Conservation (phyloP, 2,888 invertebrate species). For the Conops quadrifasciatus region DNA sequence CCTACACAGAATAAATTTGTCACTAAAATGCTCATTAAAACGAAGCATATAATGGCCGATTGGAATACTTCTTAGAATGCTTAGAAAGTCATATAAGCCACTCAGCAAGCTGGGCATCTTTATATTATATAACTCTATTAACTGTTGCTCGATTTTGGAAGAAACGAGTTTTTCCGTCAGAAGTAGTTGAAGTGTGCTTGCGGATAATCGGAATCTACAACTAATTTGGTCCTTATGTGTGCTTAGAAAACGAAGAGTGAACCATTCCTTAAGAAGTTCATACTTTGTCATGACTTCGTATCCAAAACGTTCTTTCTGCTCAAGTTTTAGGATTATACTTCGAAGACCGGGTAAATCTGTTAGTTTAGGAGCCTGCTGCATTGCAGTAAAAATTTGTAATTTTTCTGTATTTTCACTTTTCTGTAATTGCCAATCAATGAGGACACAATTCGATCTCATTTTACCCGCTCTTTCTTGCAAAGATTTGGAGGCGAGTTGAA, state of each 20-base stretch:
- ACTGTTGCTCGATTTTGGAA: conserved; percentile 48
- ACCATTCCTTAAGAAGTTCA: conserved; percentile 56
- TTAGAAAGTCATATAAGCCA: conserved; percentile 52
- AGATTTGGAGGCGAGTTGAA: conserved; percentile 25
- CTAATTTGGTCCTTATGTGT: conserved; percentile 17
- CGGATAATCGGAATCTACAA: conserved; percentile 46
- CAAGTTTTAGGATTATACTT: conserved; percentile 54
- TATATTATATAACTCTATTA: conserved; percentile 48
- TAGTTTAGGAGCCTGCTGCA: conserved; percentile 45
- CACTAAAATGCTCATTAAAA: conserved; percentile 50
- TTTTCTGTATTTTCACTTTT: conserved; percentile 7
- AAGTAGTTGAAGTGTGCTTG: conserved; percentile 46
- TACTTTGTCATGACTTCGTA: conserved; percentile 58
- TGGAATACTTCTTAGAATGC: conserved; percentile 48
- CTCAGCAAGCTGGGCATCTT: conserved; percentile 48
- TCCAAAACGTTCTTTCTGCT: conserved; percentile 58
- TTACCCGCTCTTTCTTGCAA: background rate
- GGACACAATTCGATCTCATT: conserved; percentile 43
- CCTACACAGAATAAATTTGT: conserved; percentile 55
- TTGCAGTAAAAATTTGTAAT: conserved; percentile 45
- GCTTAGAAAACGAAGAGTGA: conserved; percentile 50
- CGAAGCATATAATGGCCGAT: conserved; percentile 55
- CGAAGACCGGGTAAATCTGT: conserved; percentile 26
- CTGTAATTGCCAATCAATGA: conserved; percentile 50
- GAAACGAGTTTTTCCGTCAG: conserved; percentile 50